phyloP scores from a whole-genome alignment of 2,113 vertebrate genomes.

The Upupa epops region DNA sequence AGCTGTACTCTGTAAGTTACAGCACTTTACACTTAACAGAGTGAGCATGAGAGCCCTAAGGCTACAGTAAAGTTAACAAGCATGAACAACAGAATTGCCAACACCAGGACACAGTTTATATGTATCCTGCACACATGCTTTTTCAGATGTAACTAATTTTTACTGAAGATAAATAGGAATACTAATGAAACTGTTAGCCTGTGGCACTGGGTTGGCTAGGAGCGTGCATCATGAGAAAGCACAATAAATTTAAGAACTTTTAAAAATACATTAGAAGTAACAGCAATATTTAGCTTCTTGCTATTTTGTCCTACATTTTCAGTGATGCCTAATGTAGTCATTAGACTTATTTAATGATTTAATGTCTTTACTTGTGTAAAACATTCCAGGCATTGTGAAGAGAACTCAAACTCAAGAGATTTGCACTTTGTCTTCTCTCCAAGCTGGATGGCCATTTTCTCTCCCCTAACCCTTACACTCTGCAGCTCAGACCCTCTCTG shows the following conservation, averaged over 20 bases:
- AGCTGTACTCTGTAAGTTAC: neutral
- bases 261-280: neutral
- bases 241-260: neutral
- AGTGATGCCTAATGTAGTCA: neutral
- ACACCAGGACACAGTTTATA: slow-evolving; percentile 11
- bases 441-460: neutral
- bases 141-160: slow-evolving; percentile 43
- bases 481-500: neutral
- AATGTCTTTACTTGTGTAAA: neutral
- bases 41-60: neutral
- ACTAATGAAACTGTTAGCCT: slow-evolving; percentile 4
- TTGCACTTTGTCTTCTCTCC: neutral
- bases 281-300: neutral
- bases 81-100: slow-evolving; percentile 15
- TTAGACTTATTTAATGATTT: neutral
- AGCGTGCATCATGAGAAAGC: neutral
- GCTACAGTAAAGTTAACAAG: slow-evolving; percentile 30
- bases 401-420: neutral
- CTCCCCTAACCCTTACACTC: accelerated
- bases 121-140: neutral
- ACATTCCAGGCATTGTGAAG: neutral
- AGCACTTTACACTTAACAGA: neutral
- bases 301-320: neutral
- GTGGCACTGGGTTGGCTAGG: neutral
- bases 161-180: neutral